Evolutionary conservation across 2,888 invertebrate genomes (phyloP), one percentile per base, ranked within the genome.

Genomic region (Acanthosepion esculentum): DNA sequence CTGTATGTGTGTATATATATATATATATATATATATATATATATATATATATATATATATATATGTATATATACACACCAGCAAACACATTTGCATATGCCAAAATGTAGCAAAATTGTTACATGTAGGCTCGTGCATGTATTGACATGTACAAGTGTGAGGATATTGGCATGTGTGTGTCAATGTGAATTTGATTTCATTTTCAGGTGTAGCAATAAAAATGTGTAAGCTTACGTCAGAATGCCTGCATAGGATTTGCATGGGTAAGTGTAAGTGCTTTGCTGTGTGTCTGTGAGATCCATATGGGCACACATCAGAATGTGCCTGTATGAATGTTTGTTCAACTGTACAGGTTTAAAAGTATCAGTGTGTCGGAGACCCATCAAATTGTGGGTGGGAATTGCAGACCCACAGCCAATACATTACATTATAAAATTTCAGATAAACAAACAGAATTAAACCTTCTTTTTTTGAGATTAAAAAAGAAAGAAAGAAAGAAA

Each of bases 401-500:
- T 78, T n/a, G 78, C 78, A 78, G 33, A 78, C 78, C n/a, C n/a
- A 78, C 8, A 78, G 78, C 78, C 78, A 78, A 78, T 78, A n/a
- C 78, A 78, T 78, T 64, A 64, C 64, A 64, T 64, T 78, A 78
- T 33, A 78, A 78, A 78, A 78, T 78, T 78, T 78, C 78, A 78
- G 78, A 12, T 78, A 78, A 78, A 78, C 78, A 78, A 78, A 78
- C 78, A 78, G 33, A 33, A 78, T 78, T 78, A 78, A 33, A 33
- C 78, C 78, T 78, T 78, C n/a, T 78, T n/a, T 78, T n/a, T 78
- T n/a, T 15, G 78, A n/a, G 10, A 33, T 78, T 15, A 59, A 55
- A 55, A 55, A 55, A 55, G 18, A 20, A 20, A 41, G 18, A 20
- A 20, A 41, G 1, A 41, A 41, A 41, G 41, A 41, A 41, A 41